Base-by-base conservation (phyloP, 2,113 vertebrate genomes). In the Lagopus muta region DNA sequence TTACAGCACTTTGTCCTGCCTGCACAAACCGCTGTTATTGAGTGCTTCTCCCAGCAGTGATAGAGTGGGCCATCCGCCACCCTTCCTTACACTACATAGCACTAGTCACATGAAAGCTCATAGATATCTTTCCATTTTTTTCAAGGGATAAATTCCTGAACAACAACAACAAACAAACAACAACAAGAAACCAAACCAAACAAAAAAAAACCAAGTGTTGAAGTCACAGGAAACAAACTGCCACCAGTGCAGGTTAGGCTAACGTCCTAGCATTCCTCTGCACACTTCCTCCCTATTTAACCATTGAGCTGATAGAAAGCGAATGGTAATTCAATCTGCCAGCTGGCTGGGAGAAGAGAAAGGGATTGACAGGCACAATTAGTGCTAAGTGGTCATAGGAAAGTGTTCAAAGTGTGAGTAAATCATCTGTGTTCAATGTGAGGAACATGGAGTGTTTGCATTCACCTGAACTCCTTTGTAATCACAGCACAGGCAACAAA, bases 351-450 rank as follows among this genome's bases (percentile, higher is more conserved):
- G 60, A 36, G 38, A 73, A 85, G 32, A 54, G 45, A 52, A 64
- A 64, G 8, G 34, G 5, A 16, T 32, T n/a, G 16, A 55, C 25
- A 50, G 36, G 36, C 52, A 47, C 30, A 43, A 32, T 67, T 62
- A 58, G 34, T 54, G 30, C 13, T 12, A 28, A 42, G 25, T 12
- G 28, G 17, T 38, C 58, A 30, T 38, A n/a, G 55, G 25, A 80
- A 67, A 6, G 30, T 9, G 50, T 43, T 32, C 18, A 93, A 80
- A 70, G 67, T 24, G 20, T 32, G 30, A 50, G 5, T 0, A 0
- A 57, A 10, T 0, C 0, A 32, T 15, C 10, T 76, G 11, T 52
- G 34, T 24, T 79, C 3, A 3, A 5, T 43, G 22, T 0, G 0
- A 54, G 43, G 74, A 58, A 36, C 0, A 1, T 5, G 27, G 38